Conservation (phyloP, 2,797 vertebrate species). For the Hyperoplus lanceolatus region DNA sequence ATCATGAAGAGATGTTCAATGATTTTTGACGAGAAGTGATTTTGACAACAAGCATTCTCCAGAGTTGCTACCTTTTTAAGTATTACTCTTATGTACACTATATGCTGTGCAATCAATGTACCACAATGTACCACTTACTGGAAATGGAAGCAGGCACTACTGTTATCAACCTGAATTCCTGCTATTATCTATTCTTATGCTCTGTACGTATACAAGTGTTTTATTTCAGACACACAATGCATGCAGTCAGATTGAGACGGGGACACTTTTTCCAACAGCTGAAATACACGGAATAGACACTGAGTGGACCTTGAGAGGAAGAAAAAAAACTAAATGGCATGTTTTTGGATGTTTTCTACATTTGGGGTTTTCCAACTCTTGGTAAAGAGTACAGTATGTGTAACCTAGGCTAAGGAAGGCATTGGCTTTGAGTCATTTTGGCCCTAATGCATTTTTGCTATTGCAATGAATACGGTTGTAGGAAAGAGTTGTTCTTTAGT, state of each 20-base stretch:
- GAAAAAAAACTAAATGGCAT: constrained; percentile 14
- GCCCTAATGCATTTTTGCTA: constrained; percentile 14
- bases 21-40: too few relatives aligned
- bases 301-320: constrained; percentile 12
- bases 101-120: background rate
- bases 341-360: constrained; percentile 24
- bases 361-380: constrained; percentile 59
- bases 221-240: constrained; percentile 10
- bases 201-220: constrained; percentile 9
- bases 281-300: constrained; percentile 1
- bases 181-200: constrained; percentile 18
- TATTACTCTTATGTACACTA: background rate
- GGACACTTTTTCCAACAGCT: constrained; percentile 21
- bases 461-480: constrained; percentile 24
- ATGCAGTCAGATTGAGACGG: constrained; percentile 10
- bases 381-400: constrained; percentile 26
- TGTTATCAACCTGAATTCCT: constrained; percentile 11
- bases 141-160: background rate
- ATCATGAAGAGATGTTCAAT: too few relatives aligned
- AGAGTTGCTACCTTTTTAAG: too few relatives aligned
- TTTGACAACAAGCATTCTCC: too few relatives aligned
- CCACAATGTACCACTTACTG: background rate
- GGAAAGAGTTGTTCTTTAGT: background rate
- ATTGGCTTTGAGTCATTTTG: constrained; percentile 44
- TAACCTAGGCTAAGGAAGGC: constrained; percentile 9